Evolutionary conservation across 2,797 vertebrate genomes (phyloP), one percentile per base, ranked within the genome.

Genomic region (Tapera naevia): DNA sequence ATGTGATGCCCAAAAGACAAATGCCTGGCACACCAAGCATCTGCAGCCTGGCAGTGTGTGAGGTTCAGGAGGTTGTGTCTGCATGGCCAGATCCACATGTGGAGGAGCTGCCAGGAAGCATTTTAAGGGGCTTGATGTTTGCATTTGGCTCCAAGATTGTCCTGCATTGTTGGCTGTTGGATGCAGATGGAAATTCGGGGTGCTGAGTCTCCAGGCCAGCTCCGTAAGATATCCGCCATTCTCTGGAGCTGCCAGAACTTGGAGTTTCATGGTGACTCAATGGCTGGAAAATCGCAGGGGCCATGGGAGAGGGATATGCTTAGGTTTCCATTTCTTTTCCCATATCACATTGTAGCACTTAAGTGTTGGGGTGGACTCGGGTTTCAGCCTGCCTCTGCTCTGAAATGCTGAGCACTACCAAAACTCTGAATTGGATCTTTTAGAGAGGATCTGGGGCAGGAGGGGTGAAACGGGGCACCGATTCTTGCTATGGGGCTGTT

Each of bases 391-490:
- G 8, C 39, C 45, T 84, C 70, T 9, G 28, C 56, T 27, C 62
- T 0, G 0, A 54, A 86, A 30, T 18, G 25, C 66, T 25, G 30
- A 48, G 32, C 0, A 0, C 51, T 82, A 35, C 46, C 17, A 10
- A 61, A 60, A 32, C 0, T 0, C 74, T 35, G 37, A 43, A n/a
- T 54, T 30, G 30, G 30, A 46, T 46, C 43, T 67, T 73, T 30
- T 6, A 39, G 27, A 67, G 41, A 30, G 17, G 57, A 24, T 65
- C 11, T 11, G 8, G 37, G 23, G 8, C 46, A 24, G 45, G 45
- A 45, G 45, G 14, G 39, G 39, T 41, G 45, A 37, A 71, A 50
- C 0, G 0, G 11, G 17, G 25, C 21, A 10, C 21, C 0, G 1
- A 3, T 35, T 56, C 35, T 48, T 0, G 0, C 67, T 62, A 13